These are phyloP conservation scores for Acanthochromis polyacanthus DNA, from an alignment of 2,113 vertebrate species.

Conservation along the genomic window DNA sequence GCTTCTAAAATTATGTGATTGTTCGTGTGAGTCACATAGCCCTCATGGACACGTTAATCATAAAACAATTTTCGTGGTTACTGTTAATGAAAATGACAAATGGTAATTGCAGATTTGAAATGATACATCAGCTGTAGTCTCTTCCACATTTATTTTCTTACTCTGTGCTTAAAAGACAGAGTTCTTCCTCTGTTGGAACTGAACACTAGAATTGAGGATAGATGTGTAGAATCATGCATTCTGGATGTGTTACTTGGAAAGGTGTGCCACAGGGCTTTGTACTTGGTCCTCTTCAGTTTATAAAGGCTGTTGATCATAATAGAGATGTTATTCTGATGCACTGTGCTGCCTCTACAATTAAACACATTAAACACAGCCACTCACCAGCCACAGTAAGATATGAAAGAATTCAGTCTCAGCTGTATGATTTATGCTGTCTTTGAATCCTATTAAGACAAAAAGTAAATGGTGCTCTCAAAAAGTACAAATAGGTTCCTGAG, in stretches of 20 bases:
- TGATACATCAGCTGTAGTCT: too few species aligned
- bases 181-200: too few species aligned
- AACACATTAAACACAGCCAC: background rate
- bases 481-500: background rate
- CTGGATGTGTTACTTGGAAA: background rate
- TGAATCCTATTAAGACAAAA: conserved; percentile 2
- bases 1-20: too few species aligned
- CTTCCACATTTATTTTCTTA: too few species aligned
- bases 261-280: background rate
- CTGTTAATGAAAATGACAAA: too few species aligned
- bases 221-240: background rate
- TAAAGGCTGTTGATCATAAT: background rate
- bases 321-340: background rate
- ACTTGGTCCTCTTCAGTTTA: background rate
- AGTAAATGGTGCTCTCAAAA: conserved; percentile 8
- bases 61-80: too few species aligned
- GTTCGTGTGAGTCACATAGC: too few species aligned
- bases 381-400: conserved; percentile 5
- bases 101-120: too few species aligned
- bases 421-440: background rate
- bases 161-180: too few species aligned
- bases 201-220: too few species aligned
- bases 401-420: background rate
- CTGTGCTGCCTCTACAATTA: background rate
- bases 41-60: too few species aligned